Percentiles rank a stretch among this genome's conserved stretches.
These are phyloP conservation scores for Urosaurus nigricauda DNA, from an alignment of 2,797 vertebrate genomes.

Conservation along the genomic window DNA sequence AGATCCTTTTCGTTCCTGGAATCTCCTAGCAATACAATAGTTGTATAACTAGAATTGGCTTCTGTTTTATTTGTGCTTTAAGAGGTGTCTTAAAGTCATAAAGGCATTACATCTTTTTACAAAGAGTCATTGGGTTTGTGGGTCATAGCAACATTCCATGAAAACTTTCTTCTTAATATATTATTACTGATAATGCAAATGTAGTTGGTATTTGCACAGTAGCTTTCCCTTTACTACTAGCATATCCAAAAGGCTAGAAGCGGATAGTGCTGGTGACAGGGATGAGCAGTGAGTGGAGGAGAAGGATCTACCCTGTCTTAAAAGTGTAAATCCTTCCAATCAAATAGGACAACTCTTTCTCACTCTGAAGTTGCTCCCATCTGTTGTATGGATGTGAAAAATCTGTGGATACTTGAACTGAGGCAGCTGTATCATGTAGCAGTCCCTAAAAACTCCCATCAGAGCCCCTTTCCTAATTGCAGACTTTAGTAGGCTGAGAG, in stretches of 20 bases:
- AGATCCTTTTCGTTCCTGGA: neutral
- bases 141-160: too few species aligned
- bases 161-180: neutral
- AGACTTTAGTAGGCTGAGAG: neutral
- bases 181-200: neutral
- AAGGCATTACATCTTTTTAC: neutral
- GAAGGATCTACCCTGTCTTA: neutral
- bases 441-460: too few species aligned
- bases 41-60: neutral
- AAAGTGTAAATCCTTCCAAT: neutral
- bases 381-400: neutral
- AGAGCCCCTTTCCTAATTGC: neutral
- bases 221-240: neutral
- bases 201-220: neutral
- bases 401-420: neutral
- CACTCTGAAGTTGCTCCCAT: neutral
- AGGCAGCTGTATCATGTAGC: neutral
- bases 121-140: neutral
- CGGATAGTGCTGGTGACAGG: neutral
- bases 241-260: neutral
- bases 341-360: neutral
- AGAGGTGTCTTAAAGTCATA: conserved; percentile 16
- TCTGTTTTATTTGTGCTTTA: conserved; percentile 33
- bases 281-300: neutral
- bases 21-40: neutral